phyloP scores from a whole-genome alignment of 2,113 vertebrate species.

The Glaucidium brasilianum region DNA sequence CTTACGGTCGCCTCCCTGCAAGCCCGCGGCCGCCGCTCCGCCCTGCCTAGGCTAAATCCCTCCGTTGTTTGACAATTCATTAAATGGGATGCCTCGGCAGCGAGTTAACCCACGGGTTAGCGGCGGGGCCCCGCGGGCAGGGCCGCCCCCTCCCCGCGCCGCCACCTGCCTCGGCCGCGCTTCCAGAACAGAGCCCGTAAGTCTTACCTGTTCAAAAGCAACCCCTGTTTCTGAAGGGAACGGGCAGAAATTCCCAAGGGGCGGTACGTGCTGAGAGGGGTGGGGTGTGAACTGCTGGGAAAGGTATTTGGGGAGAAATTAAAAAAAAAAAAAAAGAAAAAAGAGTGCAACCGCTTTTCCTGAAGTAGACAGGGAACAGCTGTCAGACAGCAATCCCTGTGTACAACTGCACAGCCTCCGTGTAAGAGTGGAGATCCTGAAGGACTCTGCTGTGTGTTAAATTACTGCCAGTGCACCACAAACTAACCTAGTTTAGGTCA shows the following conservation, averaged over 20 bases:
- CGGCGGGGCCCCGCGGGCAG: background rate
- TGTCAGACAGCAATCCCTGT: background rate
- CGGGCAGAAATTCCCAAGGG: background rate
- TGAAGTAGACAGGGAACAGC: background rate
- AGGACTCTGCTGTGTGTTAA: background rate
- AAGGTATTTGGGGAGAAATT: background rate
- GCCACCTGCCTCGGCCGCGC: background rate
- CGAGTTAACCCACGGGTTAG: background rate
- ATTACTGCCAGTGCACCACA: background rate
- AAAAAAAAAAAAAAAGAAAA: background rate
- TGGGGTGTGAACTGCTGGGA: background rate
- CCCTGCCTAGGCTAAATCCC: no score
- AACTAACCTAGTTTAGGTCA: no score
- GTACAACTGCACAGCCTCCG: background rate
- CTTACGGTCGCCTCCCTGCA: background rate
- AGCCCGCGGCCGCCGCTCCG: no score
- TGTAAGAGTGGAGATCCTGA: rapidly evolving
- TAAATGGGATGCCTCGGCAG: background rate
- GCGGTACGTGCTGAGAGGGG: background rate
- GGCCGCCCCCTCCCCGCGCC: background rate
- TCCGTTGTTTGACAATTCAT: rapidly evolving
- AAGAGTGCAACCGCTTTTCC: background rate
- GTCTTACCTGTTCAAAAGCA: background rate
- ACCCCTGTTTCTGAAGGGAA: background rate
- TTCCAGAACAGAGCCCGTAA: rapidly evolving